phyloP scores from a whole-genome alignment of 1,140 invertebrate species.

The Whitmania pigra region DNA sequence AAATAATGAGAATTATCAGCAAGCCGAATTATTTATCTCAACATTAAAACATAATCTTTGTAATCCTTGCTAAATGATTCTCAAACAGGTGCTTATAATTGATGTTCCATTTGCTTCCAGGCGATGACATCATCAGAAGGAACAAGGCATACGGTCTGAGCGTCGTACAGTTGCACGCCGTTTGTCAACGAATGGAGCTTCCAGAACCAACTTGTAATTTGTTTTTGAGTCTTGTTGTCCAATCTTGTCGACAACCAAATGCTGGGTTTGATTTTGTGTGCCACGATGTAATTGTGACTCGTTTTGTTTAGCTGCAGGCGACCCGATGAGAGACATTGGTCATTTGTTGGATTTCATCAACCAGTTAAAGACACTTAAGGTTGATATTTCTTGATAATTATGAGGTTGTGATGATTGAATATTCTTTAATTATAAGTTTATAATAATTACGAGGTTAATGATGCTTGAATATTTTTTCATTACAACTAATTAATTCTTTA shows the following conservation, averaged over 20 bases:
- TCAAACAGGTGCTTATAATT: too few relatives aligned
- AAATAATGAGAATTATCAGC: too few relatives aligned
- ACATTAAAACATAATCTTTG: background rate
- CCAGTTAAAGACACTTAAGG: slow-evolving; percentile 50
- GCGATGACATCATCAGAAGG: slow-evolving; percentile 34
- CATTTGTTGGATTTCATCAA: slow-evolving; percentile 78
- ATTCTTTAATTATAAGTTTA: too few relatives aligned
- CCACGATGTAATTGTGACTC: slow-evolving; percentile 10
- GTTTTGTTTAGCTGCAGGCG: slow-evolving; percentile 51
- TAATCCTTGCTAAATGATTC: too few relatives aligned
- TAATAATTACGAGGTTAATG: background rate
- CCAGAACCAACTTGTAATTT: slow-evolving; percentile 57
- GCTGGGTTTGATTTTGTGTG: background rate
- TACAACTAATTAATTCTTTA: too few relatives aligned
- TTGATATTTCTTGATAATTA: slow-evolving; percentile 25
- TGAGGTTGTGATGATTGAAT: background rate
- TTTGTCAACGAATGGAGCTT: slow-evolving; percentile 70
- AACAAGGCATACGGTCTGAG: slow-evolving; percentile 32
- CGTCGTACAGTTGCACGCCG: slow-evolving; percentile 61
- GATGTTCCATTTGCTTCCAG: slow-evolving; percentile 27
- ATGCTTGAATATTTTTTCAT: background rate
- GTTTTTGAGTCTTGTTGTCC: slow-evolving; percentile 10
- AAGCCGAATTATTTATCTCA: background rate
- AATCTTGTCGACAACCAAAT: background rate
- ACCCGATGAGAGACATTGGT: slow-evolving; percentile 62